Evolutionary conservation across 2,888 invertebrate genomes (phyloP).

Genomic region (Phaonia tiefii): DNA sequence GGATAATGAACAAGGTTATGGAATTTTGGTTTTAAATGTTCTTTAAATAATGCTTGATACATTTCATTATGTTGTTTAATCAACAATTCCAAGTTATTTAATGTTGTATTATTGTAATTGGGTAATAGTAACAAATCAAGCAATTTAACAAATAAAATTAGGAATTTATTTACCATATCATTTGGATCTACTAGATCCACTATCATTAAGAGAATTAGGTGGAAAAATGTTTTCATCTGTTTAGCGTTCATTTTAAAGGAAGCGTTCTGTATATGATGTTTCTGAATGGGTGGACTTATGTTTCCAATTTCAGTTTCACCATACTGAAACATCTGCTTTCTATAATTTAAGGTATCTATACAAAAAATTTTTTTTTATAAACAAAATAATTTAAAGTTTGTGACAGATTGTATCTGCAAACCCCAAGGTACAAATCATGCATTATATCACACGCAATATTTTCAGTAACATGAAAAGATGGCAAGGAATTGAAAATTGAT

Average conservation of each 20-base stretch:
- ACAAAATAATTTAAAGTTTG: slow-evolving; percentile 53
- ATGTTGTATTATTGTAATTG: slow-evolving; percentile 29
- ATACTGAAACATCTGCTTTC: slow-evolving; percentile 59
- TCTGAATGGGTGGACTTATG: slow-evolving; percentile 40
- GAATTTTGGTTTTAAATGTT: slow-evolving; percentile 50
- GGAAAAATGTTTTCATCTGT: slow-evolving; percentile 56
- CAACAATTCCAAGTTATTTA: slow-evolving; percentile 33
- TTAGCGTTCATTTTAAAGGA: slow-evolving; percentile 58
- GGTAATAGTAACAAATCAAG: slow-evolving; percentile 50
- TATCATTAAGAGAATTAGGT: slow-evolving; percentile 52
- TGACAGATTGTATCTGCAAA: slow-evolving; percentile 52
- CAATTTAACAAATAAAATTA: slow-evolving; percentile 51
- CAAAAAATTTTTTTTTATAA: slow-evolving; percentile 45
- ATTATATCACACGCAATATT: slow-evolving; percentile 63
- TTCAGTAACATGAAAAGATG: slow-evolving; percentile 60
- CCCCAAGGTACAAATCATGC: slow-evolving; percentile 60
- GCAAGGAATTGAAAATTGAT: slow-evolving; percentile 58
- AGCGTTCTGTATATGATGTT: slow-evolving; percentile 53
- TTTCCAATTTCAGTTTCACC: slow-evolving; percentile 61
- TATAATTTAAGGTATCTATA: slow-evolving; percentile 56
- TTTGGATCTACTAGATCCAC: slow-evolving; percentile 57
- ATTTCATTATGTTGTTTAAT: slow-evolving; percentile 48
- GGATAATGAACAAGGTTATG: slow-evolving; percentile 42
- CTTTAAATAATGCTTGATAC: slow-evolving; percentile 49
- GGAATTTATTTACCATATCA: slow-evolving; percentile 53